Conservation (phyloP, 2,888 invertebrate species). For the Rhodophaea formosa region DNA sequence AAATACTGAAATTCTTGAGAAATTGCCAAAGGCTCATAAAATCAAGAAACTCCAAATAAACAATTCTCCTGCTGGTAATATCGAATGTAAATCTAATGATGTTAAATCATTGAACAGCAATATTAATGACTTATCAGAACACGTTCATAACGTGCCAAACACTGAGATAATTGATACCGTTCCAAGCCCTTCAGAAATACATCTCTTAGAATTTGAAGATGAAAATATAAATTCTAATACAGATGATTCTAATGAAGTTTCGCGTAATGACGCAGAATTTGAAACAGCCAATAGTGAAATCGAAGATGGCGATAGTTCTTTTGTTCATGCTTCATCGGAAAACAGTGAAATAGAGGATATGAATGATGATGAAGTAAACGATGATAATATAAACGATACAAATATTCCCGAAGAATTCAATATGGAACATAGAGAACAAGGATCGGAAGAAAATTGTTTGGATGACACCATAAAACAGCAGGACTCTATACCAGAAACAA, state of each 20-base stretch:
- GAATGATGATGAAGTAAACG: constrained; percentile 21
- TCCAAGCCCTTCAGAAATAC: constrained; percentile 28
- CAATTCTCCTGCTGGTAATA: not conserved
- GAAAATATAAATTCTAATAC: constrained; percentile 14
- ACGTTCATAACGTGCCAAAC: not conserved
- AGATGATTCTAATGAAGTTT: not conserved
- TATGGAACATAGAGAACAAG: constrained; percentile 4
- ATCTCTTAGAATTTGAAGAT: constrained; percentile 12
- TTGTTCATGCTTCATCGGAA: not conserved
- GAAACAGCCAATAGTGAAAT: not conserved
- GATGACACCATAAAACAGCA: not conserved
- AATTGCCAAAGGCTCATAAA: not conserved
- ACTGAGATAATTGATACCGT: constrained; percentile 28
- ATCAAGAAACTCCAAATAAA: not conserved
- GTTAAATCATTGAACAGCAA: not conserved
- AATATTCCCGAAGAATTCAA: constrained; percentile 14
- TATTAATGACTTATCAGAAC: not conserved
- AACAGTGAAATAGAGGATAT: constrained; percentile 13
- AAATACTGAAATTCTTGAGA: constrained; percentile 8
- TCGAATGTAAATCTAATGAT: not conserved
- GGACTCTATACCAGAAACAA: constrained; percentile 15
- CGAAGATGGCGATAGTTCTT: constrained; percentile 4
- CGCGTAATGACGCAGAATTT: not conserved
- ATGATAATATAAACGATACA: constrained; percentile 10
- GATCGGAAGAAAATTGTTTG: constrained; percentile 12